Evolutionary conservation across 2,113 vertebrate genomes (phyloP).

Genomic region (Sphyrna mokarran): DNA sequence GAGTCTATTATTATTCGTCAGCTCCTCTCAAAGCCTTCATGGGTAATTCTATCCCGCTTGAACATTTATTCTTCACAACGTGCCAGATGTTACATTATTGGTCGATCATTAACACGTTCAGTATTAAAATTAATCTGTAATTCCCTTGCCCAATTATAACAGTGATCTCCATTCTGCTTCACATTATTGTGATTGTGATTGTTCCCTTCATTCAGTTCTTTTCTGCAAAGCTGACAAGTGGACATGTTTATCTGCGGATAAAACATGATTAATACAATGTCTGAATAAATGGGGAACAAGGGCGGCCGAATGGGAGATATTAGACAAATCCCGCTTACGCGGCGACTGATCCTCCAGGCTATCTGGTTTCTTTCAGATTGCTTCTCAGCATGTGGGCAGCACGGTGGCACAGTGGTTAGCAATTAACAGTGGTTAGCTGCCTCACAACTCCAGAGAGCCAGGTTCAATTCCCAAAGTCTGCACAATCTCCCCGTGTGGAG

Average conservation of each 20-base stretch:
- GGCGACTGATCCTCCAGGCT: not conserved
- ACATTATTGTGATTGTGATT: not conserved
- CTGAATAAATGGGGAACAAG: not conserved
- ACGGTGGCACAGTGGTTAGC: no score
- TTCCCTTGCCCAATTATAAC: not conserved
- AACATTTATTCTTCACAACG: not conserved
- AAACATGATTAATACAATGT: not conserved
- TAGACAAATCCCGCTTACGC: not conserved
- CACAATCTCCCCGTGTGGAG: no score
- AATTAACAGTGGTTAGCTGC: no score
- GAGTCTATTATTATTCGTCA: not conserved
- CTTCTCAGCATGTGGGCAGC: not conserved
- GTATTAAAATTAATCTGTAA: not conserved
- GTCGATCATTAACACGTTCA: not conserved
- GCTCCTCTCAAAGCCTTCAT: not conserved
- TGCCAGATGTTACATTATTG: constrained; percentile 11
- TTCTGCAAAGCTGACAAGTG: not conserved
- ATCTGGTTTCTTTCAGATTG: not conserved
- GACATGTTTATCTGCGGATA: not conserved
- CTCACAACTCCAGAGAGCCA: no score
- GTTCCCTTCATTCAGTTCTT: not conserved
- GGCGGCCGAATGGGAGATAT: not conserved
- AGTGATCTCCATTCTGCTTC: not conserved
- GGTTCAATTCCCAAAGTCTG: no score
- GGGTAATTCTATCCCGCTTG: not conserved